Evolutionary conservation across 1,140 invertebrate species (phyloP).

Genomic region (Drosophila takahashii): DNA sequence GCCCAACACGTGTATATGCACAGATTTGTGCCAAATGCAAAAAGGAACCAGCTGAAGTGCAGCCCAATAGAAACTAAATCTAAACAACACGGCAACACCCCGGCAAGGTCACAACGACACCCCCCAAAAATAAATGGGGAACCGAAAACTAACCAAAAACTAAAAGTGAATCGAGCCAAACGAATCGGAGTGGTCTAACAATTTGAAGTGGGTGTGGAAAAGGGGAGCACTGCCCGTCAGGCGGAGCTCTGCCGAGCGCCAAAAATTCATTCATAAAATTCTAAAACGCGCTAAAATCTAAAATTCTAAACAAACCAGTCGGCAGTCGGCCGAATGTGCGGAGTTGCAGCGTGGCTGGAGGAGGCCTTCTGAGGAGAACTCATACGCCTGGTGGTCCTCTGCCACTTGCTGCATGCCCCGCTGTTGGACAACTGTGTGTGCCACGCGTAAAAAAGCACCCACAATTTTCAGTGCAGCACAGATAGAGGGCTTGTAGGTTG

Average conservation of each 20-base stretch:
- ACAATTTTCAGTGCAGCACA: conserved; percentile 20
- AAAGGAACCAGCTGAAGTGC: conserved; percentile 64
- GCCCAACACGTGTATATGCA: conserved; percentile 8
- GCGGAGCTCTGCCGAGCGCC: conserved; percentile 47
- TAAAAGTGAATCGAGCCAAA: conserved; percentile 69
- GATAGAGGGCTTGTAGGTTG: background rate
- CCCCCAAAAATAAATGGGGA: conserved; percentile 58
- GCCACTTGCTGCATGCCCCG: conserved; percentile 20
- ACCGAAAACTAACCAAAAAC: conserved; percentile 79
- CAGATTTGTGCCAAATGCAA: conserved; percentile 71
- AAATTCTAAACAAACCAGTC: conserved; percentile 78
- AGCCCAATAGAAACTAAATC: conserved; percentile 63
- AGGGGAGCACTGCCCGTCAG: background rate
- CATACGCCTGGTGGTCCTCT: conserved; percentile 16
- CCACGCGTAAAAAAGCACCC: conserved; percentile 50
- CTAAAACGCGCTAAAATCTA: conserved; percentile 83
- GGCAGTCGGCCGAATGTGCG: conserved; percentile 32
- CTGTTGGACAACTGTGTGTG: conserved; percentile 10
- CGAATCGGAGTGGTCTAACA: conserved; percentile 25
- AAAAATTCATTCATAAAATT: conserved; percentile 83
- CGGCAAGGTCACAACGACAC: conserved; percentile 61
- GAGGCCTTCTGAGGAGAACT: conserved; percentile 24
- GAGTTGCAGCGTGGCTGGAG: conserved; percentile 4
- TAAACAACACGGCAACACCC: conserved; percentile 60
- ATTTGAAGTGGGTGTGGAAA: background rate